A percentile compares a stretch with the other conserved stretches of the same genome.
Evolutionary conservation across 1,140 invertebrate species (phyloP).

Genomic region (Maniola jurtina): DNA sequence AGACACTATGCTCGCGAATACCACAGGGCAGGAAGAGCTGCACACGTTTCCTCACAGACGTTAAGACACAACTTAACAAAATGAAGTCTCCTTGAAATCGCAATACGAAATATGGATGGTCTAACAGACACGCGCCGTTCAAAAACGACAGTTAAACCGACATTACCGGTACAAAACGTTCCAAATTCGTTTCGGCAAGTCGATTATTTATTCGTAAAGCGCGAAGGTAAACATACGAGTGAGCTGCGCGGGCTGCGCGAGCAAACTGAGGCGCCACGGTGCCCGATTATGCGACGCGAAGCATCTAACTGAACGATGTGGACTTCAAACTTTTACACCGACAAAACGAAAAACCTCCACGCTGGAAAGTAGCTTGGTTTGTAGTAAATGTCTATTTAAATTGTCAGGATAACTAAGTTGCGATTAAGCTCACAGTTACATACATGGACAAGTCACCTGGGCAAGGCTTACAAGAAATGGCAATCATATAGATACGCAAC

Average conservation of each 20-base stretch:
- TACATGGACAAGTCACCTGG: conserved; percentile 63
- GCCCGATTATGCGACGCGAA: conserved; percentile 65
- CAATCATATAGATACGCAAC: conserved; percentile 53
- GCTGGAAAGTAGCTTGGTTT: conserved; percentile 8
- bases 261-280: conserved; percentile 68
- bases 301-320: conserved; percentile 60
- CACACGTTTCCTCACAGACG: conserved; percentile 73
- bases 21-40: conserved; percentile 63
- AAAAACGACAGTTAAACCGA: conserved; percentile 69
- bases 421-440: conserved; percentile 63
- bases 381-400: conserved; percentile 30
- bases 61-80: conserved; percentile 66
- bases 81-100: conserved; percentile 63
- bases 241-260: conserved; percentile 72
- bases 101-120: conserved; percentile 66
- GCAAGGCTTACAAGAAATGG: conserved; percentile 62
- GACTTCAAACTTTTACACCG: conserved; percentile 73
- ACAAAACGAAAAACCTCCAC: conserved; percentile 48
- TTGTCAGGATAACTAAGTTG: conserved; percentile 59
- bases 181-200: conserved; percentile 66
- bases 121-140: conserved; percentile 47
- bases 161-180: conserved; percentile 68
- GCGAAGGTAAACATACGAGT: conserved; percentile 54
- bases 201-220: conserved; percentile 35
- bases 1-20: conserved; percentile 61